Evolutionary conservation across 2,888 invertebrate genomes (phyloP).

Genomic region (Parascotia fuliginaria): DNA sequence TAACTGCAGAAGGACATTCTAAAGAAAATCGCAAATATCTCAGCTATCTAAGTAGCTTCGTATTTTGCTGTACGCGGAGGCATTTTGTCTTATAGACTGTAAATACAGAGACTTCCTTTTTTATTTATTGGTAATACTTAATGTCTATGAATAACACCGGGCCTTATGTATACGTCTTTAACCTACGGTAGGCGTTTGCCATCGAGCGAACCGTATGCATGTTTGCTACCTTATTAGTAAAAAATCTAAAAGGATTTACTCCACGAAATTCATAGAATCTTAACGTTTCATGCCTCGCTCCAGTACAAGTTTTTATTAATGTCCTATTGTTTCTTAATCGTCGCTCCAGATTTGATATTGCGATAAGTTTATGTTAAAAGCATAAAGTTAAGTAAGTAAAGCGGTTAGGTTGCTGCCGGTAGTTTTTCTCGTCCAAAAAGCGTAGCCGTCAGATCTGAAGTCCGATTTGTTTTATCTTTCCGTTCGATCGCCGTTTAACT

Average conservation of each 20-base stretch:
- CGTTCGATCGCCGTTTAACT: constrained; percentile 68
- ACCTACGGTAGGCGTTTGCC: too few relatives aligned
- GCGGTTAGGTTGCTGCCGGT: constrained; percentile 66
- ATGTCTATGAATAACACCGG: too few relatives aligned
- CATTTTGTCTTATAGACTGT: too few relatives aligned
- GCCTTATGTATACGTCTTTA: too few relatives aligned
- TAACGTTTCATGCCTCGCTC: constrained; percentile 74
- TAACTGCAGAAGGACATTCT: too few relatives aligned
- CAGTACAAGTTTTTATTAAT: constrained; percentile 75
- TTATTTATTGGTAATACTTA: too few relatives aligned
- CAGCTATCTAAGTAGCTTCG: too few relatives aligned
- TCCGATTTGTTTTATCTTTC: constrained; percentile 69
- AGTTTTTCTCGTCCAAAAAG: constrained; percentile 67
- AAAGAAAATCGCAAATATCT: too few relatives aligned
- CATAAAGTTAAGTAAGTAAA: constrained; percentile 69
- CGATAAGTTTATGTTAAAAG: constrained; percentile 79
- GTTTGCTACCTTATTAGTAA: too few relatives aligned
- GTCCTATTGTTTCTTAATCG: constrained; percentile 82
- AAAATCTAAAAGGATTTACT: constrained; percentile 11
- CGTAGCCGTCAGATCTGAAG: constrained; percentile 67
- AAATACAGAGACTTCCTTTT: too few relatives aligned
- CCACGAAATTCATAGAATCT: constrained; percentile 60
- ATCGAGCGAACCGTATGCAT: too few relatives aligned
- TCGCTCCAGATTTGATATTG: constrained; percentile 72
- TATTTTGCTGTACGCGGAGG: too few relatives aligned